Base-by-base conservation (phyloP, 2,797 vertebrate genomes). In the Limnodromus scolopaceus region DNA sequence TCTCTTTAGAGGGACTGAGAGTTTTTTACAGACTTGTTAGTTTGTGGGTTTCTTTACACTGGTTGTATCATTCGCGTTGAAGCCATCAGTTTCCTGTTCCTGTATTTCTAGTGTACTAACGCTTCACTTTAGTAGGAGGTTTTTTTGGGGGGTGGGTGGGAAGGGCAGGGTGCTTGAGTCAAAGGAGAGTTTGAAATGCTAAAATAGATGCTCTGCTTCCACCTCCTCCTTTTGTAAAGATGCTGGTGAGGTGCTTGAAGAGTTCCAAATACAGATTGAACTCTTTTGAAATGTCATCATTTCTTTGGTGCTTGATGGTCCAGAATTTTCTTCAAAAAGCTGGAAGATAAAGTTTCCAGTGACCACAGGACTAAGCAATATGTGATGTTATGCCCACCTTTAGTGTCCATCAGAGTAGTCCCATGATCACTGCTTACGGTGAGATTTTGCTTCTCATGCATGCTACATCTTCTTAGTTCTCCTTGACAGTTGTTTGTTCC, bases 381-480 rank as follows among this genome's bases (percentile, higher is more conserved):
- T 1, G 1, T 54, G 39, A 32, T 53, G 16, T 70, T 58, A 38
- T 51, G 7, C 11, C 27, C 4, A 32, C 28, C 10, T 84, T 48
- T 48, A 41, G 3, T 30, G 18, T 79, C 34, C 28, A 10, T 76
- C 58, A 48, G 43, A 70, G 45, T 16, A 90, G 11, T 53, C 36
- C 25, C 1, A 0, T 49, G 39, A 41, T n/a, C 0, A 1, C 30
- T 36, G 6, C 20, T 87, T 63, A 53, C 3, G 0, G 0, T 46
- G 55, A 57, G 39, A n/a, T 83, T 77, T 76, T 84, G 23, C 14
- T 85, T 83, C 36, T 64, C 14, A 1, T 55, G 14, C 27, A 41
- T 25, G 25, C 60, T 91, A 8, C 12, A 11, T 70, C n/a, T 69
- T 92, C 49, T 32, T 30, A 51, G 61, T 32, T 77, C n/a, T 92